Conservation (phyloP, 2,888 invertebrate genomes). For the Napeogenes inachia region DNA sequence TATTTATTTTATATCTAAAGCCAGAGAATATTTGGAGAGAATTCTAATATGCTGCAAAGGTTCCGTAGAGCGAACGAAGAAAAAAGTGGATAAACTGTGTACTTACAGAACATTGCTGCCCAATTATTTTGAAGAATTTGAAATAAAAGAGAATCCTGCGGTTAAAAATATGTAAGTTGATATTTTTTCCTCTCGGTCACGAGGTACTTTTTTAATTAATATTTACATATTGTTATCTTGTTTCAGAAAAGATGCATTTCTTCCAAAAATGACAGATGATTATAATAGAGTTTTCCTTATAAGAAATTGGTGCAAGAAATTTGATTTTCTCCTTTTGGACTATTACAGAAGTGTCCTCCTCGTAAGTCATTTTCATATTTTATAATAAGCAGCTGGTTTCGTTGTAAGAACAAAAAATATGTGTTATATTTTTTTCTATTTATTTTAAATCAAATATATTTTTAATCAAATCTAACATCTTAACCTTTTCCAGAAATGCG, state of each 20-base stretch:
- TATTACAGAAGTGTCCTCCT: constrained; percentile 3
- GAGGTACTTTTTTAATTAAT: background rate
- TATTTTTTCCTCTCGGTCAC: background rate
- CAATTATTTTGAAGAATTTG: constrained; percentile 9
- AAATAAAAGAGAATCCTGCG: background rate
- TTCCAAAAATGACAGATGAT: constrained; percentile 14
- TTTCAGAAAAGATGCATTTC: constrained; percentile 11
- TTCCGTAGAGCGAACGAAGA: constrained; percentile 11
- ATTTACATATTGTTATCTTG: background rate
- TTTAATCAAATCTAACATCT: background rate
- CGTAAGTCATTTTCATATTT: constrained; percentile 9
- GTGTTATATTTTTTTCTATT: too few relatives aligned
- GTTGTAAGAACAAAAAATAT: too few relatives aligned
- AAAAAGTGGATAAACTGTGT: constrained; percentile 12
- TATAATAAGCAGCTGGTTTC: background rate
- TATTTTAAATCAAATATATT: too few relatives aligned
- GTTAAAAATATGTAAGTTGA: constrained; percentile 3
- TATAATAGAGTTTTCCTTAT: constrained; percentile 12
- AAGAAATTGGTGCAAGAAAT: constrained; percentile 7
- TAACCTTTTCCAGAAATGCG: background rate
- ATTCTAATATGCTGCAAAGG: constrained; percentile 13
- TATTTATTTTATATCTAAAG: constrained; percentile 3
- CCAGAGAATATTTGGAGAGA: constrained; percentile 8
- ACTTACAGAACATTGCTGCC: constrained; percentile 6
- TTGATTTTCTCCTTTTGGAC: constrained; percentile 4